Conservation (phyloP, 2,113 vertebrate genomes). For the Tragelaphus scriptus region DNA sequence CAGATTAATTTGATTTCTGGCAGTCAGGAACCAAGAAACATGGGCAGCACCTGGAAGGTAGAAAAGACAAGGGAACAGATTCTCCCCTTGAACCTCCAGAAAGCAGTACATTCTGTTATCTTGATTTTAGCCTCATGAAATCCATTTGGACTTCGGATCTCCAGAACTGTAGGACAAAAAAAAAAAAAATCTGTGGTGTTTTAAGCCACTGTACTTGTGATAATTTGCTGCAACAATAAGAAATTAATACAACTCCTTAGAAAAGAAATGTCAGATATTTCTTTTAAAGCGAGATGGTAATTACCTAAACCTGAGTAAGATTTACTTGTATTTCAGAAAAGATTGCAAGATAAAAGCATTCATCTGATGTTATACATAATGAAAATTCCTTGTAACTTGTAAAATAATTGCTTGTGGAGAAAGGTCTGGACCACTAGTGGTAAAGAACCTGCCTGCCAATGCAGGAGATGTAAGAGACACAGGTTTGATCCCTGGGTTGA, state of each 20-base stretch:
- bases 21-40: neutral
- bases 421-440: neutral
- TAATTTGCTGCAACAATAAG: neutral
- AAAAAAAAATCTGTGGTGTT: neutral
- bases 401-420: neutral
- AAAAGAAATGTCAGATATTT: neutral
- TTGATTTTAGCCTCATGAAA: neutral
- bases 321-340: neutral
- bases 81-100: neutral
- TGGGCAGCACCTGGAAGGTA: neutral
- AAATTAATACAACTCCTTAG: neutral
- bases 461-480: neutral
- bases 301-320: neutral
- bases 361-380: neutral
- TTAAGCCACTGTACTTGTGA: neutral
- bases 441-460: rapidly evolving
- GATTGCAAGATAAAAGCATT: neutral
- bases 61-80: neutral
- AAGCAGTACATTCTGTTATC: neutral
- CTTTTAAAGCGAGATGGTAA: neutral
- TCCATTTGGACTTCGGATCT: neutral
- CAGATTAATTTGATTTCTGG: neutral
- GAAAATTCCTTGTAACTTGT: neutral
- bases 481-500: neutral
- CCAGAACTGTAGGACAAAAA: neutral